These are phyloP conservation scores for Catostomus latipinnis DNA, from an alignment of 2,797 vertebrate genomes.

Conservation along the genomic window DNA sequence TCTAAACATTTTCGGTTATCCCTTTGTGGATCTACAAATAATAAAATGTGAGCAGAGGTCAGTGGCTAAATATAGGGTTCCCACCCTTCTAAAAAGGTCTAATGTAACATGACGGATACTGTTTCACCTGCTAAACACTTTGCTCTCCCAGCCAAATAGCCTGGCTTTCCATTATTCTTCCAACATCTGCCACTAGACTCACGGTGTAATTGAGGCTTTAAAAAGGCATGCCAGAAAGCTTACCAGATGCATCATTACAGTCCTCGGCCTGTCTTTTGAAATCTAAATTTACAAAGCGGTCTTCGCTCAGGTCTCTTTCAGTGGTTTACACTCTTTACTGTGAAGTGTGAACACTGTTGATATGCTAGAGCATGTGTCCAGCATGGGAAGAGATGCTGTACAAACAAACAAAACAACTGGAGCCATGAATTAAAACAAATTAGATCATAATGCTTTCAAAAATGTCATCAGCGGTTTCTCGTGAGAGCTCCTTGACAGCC, in stretches of 20 bases:
- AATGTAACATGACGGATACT: slow-evolving; percentile 50
- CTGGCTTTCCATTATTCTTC: slow-evolving; percentile 38
- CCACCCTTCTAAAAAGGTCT: slow-evolving; percentile 25
- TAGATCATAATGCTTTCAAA: slow-evolving; percentile 49
- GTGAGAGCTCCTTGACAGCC: slow-evolving; percentile 33
- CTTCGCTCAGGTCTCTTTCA: slow-evolving; percentile 25
- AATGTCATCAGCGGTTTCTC: slow-evolving; percentile 27
- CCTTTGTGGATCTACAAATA: slow-evolving; percentile 5
- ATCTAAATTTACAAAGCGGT: slow-evolving; percentile 48
- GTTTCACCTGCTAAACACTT: slow-evolving; percentile 60
- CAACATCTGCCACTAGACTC: slow-evolving; percentile 52
- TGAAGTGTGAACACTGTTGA: slow-evolving; percentile 29
- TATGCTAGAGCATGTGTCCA: slow-evolving; percentile 54
- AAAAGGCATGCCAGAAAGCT: slow-evolving; percentile 47
- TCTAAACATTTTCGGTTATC: background rate
- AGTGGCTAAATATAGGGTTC: background rate
- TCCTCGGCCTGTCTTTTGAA: slow-evolving; percentile 44
- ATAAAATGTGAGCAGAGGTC: slow-evolving; percentile 27
- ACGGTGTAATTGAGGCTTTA: slow-evolving; percentile 51
- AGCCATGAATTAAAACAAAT: slow-evolving; percentile 52
- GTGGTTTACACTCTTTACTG: no score
- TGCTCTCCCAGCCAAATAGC: slow-evolving; percentile 22
- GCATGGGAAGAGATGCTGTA: slow-evolving; percentile 45
- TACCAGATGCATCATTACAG: slow-evolving; percentile 55
- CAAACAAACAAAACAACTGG: slow-evolving; percentile 50